Evolutionary conservation across 2,797 vertebrate species (phyloP), one percentile per base, ranked within the genome.

Genomic region (Tarsius wallacei): DNA sequence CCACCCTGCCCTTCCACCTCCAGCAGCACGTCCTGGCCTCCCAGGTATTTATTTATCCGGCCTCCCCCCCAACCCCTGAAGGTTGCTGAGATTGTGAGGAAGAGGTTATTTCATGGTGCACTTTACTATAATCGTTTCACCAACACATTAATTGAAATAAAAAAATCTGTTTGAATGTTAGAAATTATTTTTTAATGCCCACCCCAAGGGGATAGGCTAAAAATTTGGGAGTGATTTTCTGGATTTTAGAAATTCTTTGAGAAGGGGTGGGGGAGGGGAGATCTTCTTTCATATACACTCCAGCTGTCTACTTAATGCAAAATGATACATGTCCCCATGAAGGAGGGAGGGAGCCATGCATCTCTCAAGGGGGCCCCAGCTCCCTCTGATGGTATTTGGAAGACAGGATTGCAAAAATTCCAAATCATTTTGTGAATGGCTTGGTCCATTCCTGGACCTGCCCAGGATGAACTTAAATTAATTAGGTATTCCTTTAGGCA

Each of bases 1-100:
- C 99, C 28, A 99, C 99, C 82, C 98, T 99, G 96, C 99, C 99
- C 42, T 99, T 99, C 97, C 99, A 99, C 98, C 99, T 99, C 97
- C 99, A 99, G 98, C 99, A 99, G 98, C 99, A 99, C 21, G 99
- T 99, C 98, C 98, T 99, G 98, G 99, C 99, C 87, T 99, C 99
- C 0, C 99, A 99, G 99, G 99, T 99, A 99, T 21, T 8, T 7
- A 36, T 1, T 2, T 33, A 19, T 7, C 33, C 24, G 0, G 96
- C 97, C 94, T 57, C 55, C 91, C 71, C 94, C 84, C 94, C 85
- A 77, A 78, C 93, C 33, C 97, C 91, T 82, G 94, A 94, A 93
- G 90, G 93, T 83, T 90, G 95, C 97, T 96, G 94, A 97, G 97
- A 97, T 91, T 83, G 91, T 94, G 83, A 98, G 97, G 96, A 98